These are phyloP conservation scores for Trachops cirrhosus DNA, from an alignment of 2,797 vertebrate genomes.

Conservation along the genomic window DNA sequence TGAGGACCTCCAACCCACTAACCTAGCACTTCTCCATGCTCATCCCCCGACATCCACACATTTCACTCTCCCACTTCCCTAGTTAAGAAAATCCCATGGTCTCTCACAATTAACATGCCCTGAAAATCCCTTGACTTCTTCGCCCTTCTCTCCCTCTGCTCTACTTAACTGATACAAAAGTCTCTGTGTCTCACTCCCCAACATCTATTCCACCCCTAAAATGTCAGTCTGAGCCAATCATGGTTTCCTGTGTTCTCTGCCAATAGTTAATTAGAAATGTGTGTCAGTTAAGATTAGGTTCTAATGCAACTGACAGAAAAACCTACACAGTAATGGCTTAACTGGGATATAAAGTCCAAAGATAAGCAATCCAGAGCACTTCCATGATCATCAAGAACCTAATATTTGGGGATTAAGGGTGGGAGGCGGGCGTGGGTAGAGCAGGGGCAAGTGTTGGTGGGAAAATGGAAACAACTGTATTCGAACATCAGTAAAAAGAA, in stretches of 20 bases:
- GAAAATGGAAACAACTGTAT: no score
- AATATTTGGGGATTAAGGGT: no score
- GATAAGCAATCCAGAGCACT: background rate
- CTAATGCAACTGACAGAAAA: background rate
- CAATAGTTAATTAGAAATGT: background rate
- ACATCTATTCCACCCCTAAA: background rate
- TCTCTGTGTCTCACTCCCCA: background rate
- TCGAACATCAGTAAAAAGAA: no score
- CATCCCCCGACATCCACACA: background rate
- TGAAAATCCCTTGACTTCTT: background rate
- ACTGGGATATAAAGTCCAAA: background rate
- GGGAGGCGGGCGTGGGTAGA: no score
- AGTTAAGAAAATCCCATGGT: background rate
- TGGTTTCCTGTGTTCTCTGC: background rate
- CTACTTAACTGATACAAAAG: background rate
- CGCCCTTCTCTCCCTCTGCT: background rate
- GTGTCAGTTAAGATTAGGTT: conserved; percentile 7
- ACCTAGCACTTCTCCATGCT: background rate
- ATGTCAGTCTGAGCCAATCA: conserved; percentile 11
- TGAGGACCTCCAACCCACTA: background rate
- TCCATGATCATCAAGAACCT: background rate
- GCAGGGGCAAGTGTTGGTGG: no score
- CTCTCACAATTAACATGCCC: background rate
- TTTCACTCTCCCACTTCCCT: background rate
- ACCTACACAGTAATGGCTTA: background rate